These are phyloP conservation scores for Clavelina lepadiformis DNA, from an alignment of 23 tunicate genomes.

Conservation along the genomic window DNA sequence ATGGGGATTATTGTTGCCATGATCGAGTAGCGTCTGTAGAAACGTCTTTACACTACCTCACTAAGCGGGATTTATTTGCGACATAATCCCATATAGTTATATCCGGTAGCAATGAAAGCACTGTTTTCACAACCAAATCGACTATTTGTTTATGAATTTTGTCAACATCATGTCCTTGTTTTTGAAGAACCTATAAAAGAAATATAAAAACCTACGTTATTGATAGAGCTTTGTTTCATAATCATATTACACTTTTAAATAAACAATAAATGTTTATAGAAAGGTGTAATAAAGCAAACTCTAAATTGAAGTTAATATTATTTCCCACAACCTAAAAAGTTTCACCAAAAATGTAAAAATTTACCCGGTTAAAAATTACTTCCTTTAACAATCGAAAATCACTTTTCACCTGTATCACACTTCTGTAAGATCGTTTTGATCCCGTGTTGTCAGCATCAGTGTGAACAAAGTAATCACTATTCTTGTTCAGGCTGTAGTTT, in stretches of 20 bases:
- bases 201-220: no score
- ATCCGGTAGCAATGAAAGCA: conserved; percentile 76
- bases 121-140: conserved; percentile 57
- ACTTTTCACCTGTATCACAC: conserved; percentile 49
- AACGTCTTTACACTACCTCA: conserved; percentile 29
- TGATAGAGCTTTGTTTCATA: no score
- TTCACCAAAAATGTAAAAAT: no score
- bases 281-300: no score
- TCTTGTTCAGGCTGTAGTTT: conserved; percentile 88
- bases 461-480: conserved; percentile 61
- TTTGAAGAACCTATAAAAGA: conserved; percentile 44
- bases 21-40: neutral
- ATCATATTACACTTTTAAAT: no score
- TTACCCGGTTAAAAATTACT: no score
- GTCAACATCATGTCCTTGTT: conserved; percentile 69
- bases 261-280: no score
- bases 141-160: conserved; percentile 63
- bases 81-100: conserved; percentile 81
- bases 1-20: no score
- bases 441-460: conserved; percentile 76
- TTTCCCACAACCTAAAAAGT: no score
- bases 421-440: conserved; percentile 69
- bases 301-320: no score
- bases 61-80: conserved; percentile 34
- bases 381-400: no score